These are phyloP conservation scores for Drosophila virilis DNA, from an alignment of 1,140 invertebrate genomes.

Conservation along the genomic window DNA sequence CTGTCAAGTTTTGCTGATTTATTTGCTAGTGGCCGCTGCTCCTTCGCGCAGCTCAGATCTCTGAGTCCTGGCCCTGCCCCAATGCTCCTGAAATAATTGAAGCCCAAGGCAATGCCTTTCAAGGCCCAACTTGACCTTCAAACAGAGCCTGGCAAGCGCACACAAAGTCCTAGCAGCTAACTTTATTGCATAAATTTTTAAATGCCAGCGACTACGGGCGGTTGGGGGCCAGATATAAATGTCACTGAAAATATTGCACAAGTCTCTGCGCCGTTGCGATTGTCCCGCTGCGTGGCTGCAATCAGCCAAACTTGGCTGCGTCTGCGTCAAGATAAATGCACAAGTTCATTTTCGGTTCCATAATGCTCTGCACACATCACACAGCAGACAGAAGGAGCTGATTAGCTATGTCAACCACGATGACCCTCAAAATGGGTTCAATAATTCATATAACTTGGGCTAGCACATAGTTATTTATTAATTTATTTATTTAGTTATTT, in stretches of 20 bases:
- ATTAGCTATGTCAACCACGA: slow-evolving; percentile 29
- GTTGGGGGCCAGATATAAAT: slow-evolving; percentile 64
- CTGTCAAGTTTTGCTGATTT: slow-evolving; percentile 82
- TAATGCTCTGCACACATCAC: slow-evolving; percentile 35
- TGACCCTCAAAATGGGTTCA: no score
- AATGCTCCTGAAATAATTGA: slow-evolving; percentile 21
- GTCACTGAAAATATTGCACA: slow-evolving; percentile 76
- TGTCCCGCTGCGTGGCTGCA: slow-evolving; percentile 61
- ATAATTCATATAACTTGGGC: no score
- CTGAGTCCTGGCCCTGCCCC: background rate
- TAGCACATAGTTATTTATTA: no score
- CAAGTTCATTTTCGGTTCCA: slow-evolving; percentile 75
- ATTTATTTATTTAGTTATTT: no score
- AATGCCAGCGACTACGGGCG: slow-evolving; percentile 42
- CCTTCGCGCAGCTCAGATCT: background rate
- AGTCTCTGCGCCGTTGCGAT: slow-evolving; percentile 40
- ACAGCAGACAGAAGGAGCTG: slow-evolving; percentile 19
- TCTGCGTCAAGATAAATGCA: slow-evolving; percentile 77
- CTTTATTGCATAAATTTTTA: slow-evolving; percentile 81
- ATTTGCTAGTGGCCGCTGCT: slow-evolving; percentile 61
- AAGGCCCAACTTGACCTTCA: slow-evolving; percentile 61
- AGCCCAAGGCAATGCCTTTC: slow-evolving; percentile 29
- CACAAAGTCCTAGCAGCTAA: slow-evolving; percentile 40
- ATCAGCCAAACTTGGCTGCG: slow-evolving; percentile 53
- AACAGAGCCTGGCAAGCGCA: slow-evolving; percentile 23